Conservation (phyloP, 1,140 invertebrate genomes). For the Scaptodrosophila lebanonensis region DNA sequence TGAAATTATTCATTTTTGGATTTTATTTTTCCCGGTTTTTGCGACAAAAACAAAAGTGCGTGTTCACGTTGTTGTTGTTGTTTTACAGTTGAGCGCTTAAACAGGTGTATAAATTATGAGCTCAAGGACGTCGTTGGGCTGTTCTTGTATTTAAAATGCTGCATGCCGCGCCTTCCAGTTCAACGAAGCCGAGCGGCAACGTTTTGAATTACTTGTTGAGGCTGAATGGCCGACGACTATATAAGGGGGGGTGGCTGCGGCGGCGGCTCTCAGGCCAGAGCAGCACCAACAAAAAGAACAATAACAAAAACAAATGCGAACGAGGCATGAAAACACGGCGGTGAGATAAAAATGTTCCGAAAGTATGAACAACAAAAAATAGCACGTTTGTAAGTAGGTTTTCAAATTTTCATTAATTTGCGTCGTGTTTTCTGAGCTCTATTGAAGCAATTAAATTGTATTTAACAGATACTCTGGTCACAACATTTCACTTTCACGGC, state of each 20-base stretch:
- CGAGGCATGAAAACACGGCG: no score
- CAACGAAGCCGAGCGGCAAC: constrained; percentile 15
- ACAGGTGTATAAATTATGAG: constrained; percentile 58
- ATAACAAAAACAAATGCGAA: constrained; percentile 1
- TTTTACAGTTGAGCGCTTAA: constrained; percentile 19
- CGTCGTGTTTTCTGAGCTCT: constrained; percentile 27
- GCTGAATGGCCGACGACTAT: no score
- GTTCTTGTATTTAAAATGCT: constrained; percentile 24
- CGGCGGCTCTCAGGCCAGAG: constrained; percentile 3
- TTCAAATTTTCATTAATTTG: constrained; percentile 59
- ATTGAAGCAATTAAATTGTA: constrained; percentile 18
- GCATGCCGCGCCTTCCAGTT: constrained; percentile 51
- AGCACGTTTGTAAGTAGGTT: constrained; percentile 17
- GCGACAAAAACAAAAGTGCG: background rate
- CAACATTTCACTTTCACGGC: constrained; percentile 70
- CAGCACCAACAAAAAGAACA: constrained; percentile 32
- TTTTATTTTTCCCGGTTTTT: no score
- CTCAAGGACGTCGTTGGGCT: constrained; percentile 48
- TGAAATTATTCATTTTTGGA: constrained; percentile 71
- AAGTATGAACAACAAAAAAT: constrained; percentile 24
- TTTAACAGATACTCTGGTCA: constrained; percentile 31
- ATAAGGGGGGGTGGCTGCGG: no score
- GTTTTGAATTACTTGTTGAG: constrained; percentile 6
- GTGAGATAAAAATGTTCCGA: background rate
- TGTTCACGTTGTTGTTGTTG: constrained; percentile 15